Evolutionary conservation across 2,113 vertebrate genomes (phyloP).

Genomic region (Diadophis punctatus): DNA sequence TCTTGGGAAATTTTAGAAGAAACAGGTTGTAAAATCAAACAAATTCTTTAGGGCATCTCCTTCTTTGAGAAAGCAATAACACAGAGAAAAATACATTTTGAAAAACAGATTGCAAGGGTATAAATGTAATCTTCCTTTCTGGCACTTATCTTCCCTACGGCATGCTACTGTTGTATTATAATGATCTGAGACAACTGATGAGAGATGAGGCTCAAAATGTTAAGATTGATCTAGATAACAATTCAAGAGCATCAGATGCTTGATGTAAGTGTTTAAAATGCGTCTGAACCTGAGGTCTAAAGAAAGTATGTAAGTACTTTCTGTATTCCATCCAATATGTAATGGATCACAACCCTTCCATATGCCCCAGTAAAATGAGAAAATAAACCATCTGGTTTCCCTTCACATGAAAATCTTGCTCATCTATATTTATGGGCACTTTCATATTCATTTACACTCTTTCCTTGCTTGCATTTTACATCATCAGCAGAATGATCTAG

Average conservation of each 20-base stretch:
- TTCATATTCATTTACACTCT: neutral
- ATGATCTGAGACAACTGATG: neutral
- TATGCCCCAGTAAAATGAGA: neutral
- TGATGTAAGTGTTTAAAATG: constrained; percentile 7
- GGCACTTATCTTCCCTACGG: neutral
- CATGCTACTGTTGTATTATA: neutral
- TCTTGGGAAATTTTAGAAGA: neutral
- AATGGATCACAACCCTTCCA: neutral
- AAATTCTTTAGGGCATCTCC: constrained; percentile 20
- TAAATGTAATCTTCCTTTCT: neutral
- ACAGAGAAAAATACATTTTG: neutral
- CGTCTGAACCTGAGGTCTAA: neutral
- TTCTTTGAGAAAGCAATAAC: constrained; percentile 21
- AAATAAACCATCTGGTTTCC: neutral
- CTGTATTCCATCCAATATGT: neutral
- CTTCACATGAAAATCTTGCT: neutral
- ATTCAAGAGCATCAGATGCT: constrained; percentile 5
- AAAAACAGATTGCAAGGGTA: neutral
- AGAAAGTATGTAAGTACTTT: neutral
- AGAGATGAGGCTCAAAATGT: neutral
- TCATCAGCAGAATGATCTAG: neutral
- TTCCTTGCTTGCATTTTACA: neutral
- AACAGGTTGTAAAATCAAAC: constrained; percentile 9
- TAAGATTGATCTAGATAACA: neutral
- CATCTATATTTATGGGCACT: neutral